These are phyloP conservation scores for Felis chaus DNA, from an alignment of 2,113 vertebrate genomes.

Conservation along the genomic window DNA sequence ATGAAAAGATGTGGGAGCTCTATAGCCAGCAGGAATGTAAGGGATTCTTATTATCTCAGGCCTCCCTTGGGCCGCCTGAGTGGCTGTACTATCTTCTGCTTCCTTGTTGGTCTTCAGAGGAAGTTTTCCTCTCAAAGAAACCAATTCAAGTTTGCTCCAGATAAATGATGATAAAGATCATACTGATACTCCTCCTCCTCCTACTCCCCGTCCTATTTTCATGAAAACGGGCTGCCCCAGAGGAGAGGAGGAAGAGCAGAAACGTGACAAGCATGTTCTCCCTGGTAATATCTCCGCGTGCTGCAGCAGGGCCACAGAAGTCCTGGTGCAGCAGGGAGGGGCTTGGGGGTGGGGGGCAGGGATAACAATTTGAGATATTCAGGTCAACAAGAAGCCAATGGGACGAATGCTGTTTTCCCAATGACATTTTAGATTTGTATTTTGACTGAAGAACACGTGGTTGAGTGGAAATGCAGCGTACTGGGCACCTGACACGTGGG, in stretches of 20 bases:
- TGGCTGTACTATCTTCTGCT: background rate
- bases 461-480: background rate
- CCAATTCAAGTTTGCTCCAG: conserved; percentile 50
- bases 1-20: background rate
- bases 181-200: background rate
- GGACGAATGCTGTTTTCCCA: background rate
- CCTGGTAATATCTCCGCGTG: background rate
- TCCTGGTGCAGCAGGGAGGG: background rate
- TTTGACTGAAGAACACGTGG: background rate
- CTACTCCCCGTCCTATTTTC: background rate
- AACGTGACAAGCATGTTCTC: background rate
- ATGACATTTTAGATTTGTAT: background rate
- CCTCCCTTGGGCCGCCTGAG: background rate
- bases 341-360: background rate
- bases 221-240: background rate
- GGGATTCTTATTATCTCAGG: background rate
- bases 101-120: conserved; percentile 22
- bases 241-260: background rate
- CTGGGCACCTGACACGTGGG: background rate
- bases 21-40: background rate
- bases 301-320: background rate
- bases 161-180: conserved; percentile 27
- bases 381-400: background rate
- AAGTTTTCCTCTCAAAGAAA: conserved; percentile 52
- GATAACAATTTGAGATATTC: background rate